Conservation (phyloP, 2,113 vertebrate species). For the Barnardius zonarius region DNA sequence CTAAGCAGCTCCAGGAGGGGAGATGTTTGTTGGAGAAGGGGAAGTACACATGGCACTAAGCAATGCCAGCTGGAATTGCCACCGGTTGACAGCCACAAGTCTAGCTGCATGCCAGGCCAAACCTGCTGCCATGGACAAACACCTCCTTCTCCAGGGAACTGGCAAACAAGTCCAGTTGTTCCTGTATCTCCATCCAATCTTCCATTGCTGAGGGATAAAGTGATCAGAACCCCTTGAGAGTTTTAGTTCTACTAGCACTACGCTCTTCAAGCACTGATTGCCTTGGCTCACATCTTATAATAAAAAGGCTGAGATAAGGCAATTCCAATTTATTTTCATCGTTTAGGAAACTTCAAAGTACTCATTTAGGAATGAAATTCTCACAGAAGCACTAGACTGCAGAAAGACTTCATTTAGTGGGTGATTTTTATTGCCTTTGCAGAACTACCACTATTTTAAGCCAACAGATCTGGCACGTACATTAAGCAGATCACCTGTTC, state of each 20-base stretch:
- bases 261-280: background rate
- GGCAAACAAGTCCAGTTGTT: background rate
- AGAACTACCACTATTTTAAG: background rate
- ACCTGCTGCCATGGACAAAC: background rate
- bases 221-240: fast-evolving
- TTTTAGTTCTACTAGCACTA: background rate
- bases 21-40: background rate
- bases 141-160: background rate
- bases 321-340: background rate
- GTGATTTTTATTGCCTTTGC: background rate
- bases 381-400: background rate
- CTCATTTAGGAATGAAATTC: background rate
- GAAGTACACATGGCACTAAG: background rate
- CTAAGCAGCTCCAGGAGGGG: background rate
- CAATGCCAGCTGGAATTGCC: background rate
- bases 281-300: background rate
- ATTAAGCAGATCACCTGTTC: background rate
- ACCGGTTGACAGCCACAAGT: fast-evolving
- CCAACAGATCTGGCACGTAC: background rate
- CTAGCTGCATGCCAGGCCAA: background rate
- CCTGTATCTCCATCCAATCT: background rate
- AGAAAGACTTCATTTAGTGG: background rate
- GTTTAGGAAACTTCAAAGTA: background rate
- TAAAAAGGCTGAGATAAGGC: background rate
- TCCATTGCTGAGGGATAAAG: background rate